These are phyloP conservation scores for Limenitis camilla DNA, from an alignment of 2,888 invertebrate genomes.

Conservation along the genomic window DNA sequence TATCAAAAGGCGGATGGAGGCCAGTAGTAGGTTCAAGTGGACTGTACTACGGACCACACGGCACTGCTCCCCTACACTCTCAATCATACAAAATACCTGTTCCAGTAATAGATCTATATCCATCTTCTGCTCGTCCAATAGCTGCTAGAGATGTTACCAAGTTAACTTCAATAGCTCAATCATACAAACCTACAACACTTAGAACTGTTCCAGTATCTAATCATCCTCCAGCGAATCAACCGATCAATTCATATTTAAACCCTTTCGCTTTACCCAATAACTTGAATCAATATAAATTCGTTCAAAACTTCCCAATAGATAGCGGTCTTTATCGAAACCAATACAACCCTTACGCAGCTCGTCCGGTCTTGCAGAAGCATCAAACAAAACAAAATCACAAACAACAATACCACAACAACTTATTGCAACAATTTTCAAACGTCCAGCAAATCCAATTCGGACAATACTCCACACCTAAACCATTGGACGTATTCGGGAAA, in stretches of 20 bases:
- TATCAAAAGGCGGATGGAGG: slow-evolving; percentile 77
- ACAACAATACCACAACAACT: slow-evolving; percentile 47
- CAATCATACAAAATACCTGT: slow-evolving; percentile 58
- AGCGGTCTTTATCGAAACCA: slow-evolving; percentile 57
- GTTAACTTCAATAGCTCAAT: slow-evolving; percentile 64
- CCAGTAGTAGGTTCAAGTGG: slow-evolving; percentile 72
- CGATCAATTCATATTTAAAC: slow-evolving; percentile 64
- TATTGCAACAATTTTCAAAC: slow-evolving; percentile 54
- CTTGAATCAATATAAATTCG: slow-evolving; percentile 53
- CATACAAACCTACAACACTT: slow-evolving; percentile 62
- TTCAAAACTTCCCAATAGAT: slow-evolving; percentile 59
- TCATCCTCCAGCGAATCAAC: slow-evolving; percentile 50
- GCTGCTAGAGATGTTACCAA: slow-evolving; percentile 56
- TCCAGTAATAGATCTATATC: slow-evolving; percentile 48
- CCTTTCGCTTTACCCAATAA: slow-evolving; percentile 57
- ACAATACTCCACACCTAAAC: slow-evolving; percentile 51
- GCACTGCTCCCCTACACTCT: slow-evolving; percentile 52
- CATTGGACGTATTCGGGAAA: slow-evolving; percentile 50
- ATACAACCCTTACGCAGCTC: slow-evolving; percentile 52
- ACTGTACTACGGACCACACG: slow-evolving; percentile 49
- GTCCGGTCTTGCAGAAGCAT: slow-evolving; percentile 54
- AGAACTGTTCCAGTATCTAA: slow-evolving; percentile 44
- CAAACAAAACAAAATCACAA: slow-evolving; percentile 55
- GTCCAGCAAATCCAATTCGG: slow-evolving; percentile 59
- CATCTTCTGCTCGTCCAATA: slow-evolving; percentile 58